Conservation (phyloP, 2,888 invertebrate genomes). For the Lamproptera curius region DNA sequence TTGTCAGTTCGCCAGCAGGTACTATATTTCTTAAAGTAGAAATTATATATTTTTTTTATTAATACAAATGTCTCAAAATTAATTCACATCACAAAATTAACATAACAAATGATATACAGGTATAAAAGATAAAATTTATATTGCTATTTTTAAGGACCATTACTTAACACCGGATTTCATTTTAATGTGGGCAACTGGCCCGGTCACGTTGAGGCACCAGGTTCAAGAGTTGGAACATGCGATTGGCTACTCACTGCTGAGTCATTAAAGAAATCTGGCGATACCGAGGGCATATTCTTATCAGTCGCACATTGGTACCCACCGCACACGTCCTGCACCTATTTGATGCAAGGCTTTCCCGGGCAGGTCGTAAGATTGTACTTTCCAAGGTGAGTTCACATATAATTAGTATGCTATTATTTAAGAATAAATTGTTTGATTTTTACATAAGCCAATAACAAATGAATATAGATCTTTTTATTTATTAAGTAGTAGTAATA, state of each 20-base stretch:
- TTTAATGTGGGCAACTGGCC: conserved; percentile 97
- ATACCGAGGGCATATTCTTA: conserved; percentile 92
- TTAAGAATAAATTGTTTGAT: no score
- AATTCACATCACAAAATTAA: no score
- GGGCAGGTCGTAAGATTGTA: conserved; percentile 93
- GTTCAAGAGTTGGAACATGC: conserved; percentile 90
- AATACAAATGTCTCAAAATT: no score
- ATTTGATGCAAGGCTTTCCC: conserved; percentile 90
- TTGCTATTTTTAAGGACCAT: conserved; percentile 81
- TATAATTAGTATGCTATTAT: no score
- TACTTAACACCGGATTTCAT: conserved; percentile 95
- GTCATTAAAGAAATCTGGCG: conserved; percentile 86
- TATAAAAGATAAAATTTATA: no score
- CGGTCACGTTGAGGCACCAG: conserved; percentile 93
- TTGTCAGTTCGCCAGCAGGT: conserved; percentile 92
- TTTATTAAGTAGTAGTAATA: no score
- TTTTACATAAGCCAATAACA: no score
- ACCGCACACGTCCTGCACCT: conserved; percentile 94
- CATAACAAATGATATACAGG: no score
- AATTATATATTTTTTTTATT: no score
- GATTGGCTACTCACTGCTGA: conserved; percentile 93
- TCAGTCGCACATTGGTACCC: conserved; percentile 97
- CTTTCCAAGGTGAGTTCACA: conserved; percentile 85
- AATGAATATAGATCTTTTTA: no score
- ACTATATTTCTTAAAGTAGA: no score